Conservation (phyloP, 2,888 invertebrate genomes). For the Hedya salicella region DNA sequence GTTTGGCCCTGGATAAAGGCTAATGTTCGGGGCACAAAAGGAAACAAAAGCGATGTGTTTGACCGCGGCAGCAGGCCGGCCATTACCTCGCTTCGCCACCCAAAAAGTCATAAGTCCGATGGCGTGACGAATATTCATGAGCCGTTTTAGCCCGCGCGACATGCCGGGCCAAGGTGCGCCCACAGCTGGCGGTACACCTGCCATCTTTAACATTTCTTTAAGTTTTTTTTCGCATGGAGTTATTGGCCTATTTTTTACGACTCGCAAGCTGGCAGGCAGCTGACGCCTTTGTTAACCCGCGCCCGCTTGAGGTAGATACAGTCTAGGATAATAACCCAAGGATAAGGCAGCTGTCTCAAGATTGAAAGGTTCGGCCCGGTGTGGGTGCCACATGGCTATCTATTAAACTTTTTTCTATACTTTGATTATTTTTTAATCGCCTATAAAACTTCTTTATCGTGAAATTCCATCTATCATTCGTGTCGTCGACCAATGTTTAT, state of each 20-base stretch:
- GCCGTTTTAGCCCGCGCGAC: background rate
- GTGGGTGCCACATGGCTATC: conserved; percentile 68
- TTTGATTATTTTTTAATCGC: conserved; percentile 50
- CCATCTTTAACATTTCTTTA: conserved; percentile 81
- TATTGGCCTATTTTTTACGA: conserved; percentile 85
- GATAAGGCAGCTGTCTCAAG: conserved; percentile 56
- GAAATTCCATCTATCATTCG: conserved; percentile 7
- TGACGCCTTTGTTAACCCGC: conserved; percentile 60
- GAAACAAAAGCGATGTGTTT: conserved; percentile 58
- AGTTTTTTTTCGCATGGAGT: conserved; percentile 79
- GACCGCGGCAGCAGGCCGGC: conserved; percentile 58
- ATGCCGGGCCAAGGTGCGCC: conserved; percentile 74
- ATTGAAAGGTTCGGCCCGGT: conserved; percentile 72
- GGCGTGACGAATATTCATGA: conserved; percentile 63
- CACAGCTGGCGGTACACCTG: conserved; percentile 82
- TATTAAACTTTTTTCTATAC: conserved; percentile 51
- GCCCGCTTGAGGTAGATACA: conserved; percentile 45
- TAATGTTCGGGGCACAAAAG: conserved; percentile 52
- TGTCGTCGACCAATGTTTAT: background rate
- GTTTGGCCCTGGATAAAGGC: conserved; percentile 38
- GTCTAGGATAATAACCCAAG: conserved; percentile 68
- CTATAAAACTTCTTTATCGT: conserved; percentile 29
- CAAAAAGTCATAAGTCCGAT: conserved; percentile 62
- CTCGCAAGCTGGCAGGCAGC: conserved; percentile 79
- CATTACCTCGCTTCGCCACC: conserved; percentile 57